These are phyloP conservation scores for Glaucidium brasilianum DNA, from an alignment of 2,113 vertebrate genomes.

Conservation along the genomic window DNA sequence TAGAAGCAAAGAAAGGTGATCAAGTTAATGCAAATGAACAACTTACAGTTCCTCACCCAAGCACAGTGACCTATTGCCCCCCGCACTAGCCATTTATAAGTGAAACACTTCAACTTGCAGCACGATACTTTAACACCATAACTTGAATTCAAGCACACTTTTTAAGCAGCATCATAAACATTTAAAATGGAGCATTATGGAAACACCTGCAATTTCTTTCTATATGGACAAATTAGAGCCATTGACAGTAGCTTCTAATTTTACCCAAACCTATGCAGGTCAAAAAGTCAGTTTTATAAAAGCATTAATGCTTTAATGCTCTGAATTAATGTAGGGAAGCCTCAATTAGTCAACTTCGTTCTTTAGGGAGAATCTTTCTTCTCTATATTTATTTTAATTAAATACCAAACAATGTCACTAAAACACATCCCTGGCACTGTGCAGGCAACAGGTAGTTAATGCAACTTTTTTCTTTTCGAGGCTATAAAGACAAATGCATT, in stretches of 20 bases:
- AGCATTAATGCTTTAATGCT: neutral
- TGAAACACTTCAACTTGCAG: neutral
- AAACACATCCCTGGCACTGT: neutral
- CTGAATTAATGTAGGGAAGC: neutral
- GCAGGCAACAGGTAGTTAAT: neutral
- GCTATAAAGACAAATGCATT: neutral
- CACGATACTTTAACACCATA: neutral
- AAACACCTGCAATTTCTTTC: neutral
- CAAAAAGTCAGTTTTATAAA: neutral
- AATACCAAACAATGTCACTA: slow-evolving; percentile 9
- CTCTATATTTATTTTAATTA: slow-evolving; percentile 17
- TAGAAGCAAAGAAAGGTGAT: neutral
- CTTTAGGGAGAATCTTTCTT: neutral
- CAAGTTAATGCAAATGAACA: neutral
- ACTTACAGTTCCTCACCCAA: neutral
- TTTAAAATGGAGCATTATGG: neutral
- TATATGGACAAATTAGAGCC: neutral
- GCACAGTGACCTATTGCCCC: neutral
- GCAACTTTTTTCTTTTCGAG: neutral
- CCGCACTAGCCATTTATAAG: neutral
- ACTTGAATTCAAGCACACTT: neutral
- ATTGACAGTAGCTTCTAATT: neutral
- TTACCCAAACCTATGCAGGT: neutral
- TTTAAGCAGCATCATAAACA: neutral
- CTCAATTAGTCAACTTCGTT: neutral